Evolutionary conservation across 2,797 vertebrate species (phyloP).

Genomic region (Anolis apletophallus): DNA sequence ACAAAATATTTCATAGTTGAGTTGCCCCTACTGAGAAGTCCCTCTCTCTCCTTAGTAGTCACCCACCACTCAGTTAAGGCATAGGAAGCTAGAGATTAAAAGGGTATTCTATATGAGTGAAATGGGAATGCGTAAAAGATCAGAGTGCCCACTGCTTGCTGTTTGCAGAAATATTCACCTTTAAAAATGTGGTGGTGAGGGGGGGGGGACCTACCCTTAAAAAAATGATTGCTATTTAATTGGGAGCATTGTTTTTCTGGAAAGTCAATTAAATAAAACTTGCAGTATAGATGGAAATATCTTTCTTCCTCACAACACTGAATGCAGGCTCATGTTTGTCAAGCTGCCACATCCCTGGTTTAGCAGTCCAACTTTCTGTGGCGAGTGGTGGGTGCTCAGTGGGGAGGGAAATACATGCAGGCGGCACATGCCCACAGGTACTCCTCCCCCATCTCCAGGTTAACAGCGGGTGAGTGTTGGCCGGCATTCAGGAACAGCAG

Average conservation of each 20-base stretch:
- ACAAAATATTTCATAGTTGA: background rate
- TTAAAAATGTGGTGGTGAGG: no score
- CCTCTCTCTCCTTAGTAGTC: background rate
- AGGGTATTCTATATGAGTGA: background rate
- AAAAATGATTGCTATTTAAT: no score
- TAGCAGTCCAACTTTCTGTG: background rate
- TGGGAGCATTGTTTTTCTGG: background rate
- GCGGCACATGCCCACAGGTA: background rate
- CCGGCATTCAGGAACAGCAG: background rate
- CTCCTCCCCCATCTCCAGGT: no score
- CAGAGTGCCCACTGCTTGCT: background rate
- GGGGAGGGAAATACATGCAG: background rate
- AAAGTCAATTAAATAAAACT: background rate
- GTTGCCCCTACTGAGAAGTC: background rate
- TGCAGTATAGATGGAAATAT: background rate
- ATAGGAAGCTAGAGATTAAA: background rate
- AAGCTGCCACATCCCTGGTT: background rate
- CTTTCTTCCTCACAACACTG: background rate
- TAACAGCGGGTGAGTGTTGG: no score
- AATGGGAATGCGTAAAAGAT: background rate
- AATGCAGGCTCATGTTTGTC: background rate
- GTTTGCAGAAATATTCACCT: background rate
- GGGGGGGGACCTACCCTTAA: no score
- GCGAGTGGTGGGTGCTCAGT: background rate
- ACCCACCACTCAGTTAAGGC: background rate